Evolutionary conservation across 2,113 vertebrate species (phyloP), one percentile per base, ranked within the genome.

Genomic region (Corydoras maculifer): DNA sequence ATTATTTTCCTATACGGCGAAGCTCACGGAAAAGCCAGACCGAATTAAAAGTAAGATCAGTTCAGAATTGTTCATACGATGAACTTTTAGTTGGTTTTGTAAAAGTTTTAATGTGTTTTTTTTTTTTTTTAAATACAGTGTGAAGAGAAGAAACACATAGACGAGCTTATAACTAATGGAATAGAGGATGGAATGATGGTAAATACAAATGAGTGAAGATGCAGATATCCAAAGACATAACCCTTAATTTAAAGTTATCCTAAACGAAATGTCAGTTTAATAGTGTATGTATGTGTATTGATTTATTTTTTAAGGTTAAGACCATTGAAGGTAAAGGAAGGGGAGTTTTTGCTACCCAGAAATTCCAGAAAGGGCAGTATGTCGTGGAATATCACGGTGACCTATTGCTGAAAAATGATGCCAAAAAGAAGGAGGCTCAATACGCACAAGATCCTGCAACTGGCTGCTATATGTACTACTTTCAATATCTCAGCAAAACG

Each of bases 381-480:
- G 94, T 99, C 75, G 95, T 99, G 51, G 97, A 99, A 15, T 99
- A 99, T 84, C 92, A 98, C 0, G 97, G 97, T 9, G 97, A 99
- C 85, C 93, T 99, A 83, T 91, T 98, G 8, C 90, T 95, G 74
- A 87, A 86, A 83, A 92, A 90, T 0, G 97, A 96, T 0, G 96
- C 96, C 69, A 98, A 90, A 80, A 91, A 90, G 76, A 85, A 92
- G 70, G 97, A 99, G 85, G 92, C 91, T 0, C 77, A 93, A 43
- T 99, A 99, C 0, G 91, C 95, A 14, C 91, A 93, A 30, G 93
- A 98, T 66, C 94, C 95, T 0, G 86, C 92, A 70, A 96, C 95
- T 0, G 97, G 97, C 88, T 98, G 97, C 90, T 99, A 97, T 83
- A 98, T 99, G 96, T 99, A 99, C 87, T 98, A 99, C 81, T 99